Base-by-base conservation (phyloP, 2,113 vertebrate species). In the Emberiza fucata region DNA sequence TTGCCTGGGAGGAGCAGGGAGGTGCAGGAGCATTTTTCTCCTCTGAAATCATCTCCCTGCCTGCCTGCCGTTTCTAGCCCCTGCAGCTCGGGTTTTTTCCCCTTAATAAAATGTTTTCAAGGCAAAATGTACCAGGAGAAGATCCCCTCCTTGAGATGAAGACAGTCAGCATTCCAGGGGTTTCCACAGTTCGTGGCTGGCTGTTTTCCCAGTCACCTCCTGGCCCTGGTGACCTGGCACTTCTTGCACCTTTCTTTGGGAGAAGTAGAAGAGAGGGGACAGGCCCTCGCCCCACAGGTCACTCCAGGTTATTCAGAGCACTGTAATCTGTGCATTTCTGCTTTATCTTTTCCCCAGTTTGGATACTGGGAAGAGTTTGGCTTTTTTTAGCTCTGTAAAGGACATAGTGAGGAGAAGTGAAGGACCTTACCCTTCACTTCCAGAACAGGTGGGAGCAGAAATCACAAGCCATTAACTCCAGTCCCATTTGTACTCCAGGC, bases 11-110 rank as follows among this genome's bases (percentile, higher is more conserved):
- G 96, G 93, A 97, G 82, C 65, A 31, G 48, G n/a, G 88, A 95
- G 77, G 53, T 87, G 95, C 91, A 54, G 3, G 71, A 92, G 91
- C 95, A 96, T 97, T 96, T 90, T 97, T 97, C 86, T 95, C 53
- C 68, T 93, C 90, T 97, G 96, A 96, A 97, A 75, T 97, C 92
- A 97, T 71, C 44, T 37, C 53, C 39, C 51, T 57, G 81, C 86
- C 86, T 78, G 47, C 20, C 60, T 88, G 82, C 71, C 77, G 56
- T 66, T 64, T 77, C 53, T 39, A 59, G 28, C 23, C 64, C n/a
- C 64, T 25, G 39, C 51, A 87, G 40, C 42, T 81, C 71, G 3
- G 53, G 0, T 70, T 73, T 81, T 56, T 29, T 15, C 4, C 2
- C 72, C 10, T 15, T 22, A 35, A 54, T 64, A 40, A 81, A 50